Base-by-base conservation (phyloP, 2,797 vertebrate species). In the Adelosebastes latens region DNA sequence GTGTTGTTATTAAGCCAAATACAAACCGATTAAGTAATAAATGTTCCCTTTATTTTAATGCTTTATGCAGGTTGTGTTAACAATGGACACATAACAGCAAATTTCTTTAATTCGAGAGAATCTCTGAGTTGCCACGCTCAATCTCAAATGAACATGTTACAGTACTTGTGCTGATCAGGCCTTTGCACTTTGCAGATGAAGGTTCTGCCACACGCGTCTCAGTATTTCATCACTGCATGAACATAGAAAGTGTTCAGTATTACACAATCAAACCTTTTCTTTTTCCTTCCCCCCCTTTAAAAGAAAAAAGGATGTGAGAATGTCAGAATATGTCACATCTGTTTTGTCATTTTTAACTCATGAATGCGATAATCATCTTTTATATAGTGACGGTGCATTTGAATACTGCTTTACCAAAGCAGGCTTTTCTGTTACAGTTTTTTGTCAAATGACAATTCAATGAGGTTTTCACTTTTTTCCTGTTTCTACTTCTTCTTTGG, bases 291-390 rank as follows among this genome's bases (percentile, higher is more conserved):
- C 46, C 8, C 25, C 20, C 22, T 29, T 32, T 9, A 49, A 22
- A 20, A 62, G 58, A 16, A 62, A 66, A 24, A 24, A 25, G 12
- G 34, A 31, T 4, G 11, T 39, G 25, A 74, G 61, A 80, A 85
- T 63, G 62, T 88, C 67, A 63, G 12, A 59, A 67, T 58, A n/a
- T n/a, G 60, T 67, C 32, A 58, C 58, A 64, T 72, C 13, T 52
- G 16, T 65, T 65, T 24, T 58, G 5, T 83, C 29, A 27, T 80
- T 73, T 52, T 72, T 58, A 72, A 78, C 46, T 64, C 67, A 25
- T 71, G 53, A 83, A 82, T 79, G 55, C n/a, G 36, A 73, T 86
- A 67, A 78, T 86, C 81, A 76, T 77, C 77, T 88, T 52, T 89
- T 88, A 79, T 62, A 16, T 34, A 25, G 80, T 78, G 49, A 74